Conservation (phyloP, 2,113 vertebrate genomes). For the Leptobrachium ailaonicum region DNA sequence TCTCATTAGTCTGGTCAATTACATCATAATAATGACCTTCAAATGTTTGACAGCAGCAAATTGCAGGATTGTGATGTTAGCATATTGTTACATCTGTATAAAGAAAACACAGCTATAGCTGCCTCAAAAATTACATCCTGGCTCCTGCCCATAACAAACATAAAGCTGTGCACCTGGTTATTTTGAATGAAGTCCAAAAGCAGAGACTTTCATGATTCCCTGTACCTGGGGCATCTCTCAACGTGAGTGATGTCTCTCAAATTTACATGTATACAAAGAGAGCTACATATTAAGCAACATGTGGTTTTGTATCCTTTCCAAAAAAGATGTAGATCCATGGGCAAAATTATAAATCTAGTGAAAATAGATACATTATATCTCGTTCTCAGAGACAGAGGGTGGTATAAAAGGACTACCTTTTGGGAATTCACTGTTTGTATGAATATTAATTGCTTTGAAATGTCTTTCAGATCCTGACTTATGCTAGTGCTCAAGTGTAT, state of each 20-base stretch:
- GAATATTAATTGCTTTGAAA: constrained; percentile 15
- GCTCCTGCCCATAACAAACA: not conserved
- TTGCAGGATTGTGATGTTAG: too few species aligned
- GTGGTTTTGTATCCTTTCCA: not conserved
- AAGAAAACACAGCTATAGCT: not conserved
- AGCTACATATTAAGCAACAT: not conserved
- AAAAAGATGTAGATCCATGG: not conserved
- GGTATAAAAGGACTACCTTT: not conserved
- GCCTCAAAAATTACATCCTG: not conserved
- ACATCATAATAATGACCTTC: too few species aligned
- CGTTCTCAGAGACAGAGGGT: not conserved
- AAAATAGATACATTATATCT: not conserved
- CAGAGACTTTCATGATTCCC: not conserved
- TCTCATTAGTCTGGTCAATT: too few species aligned
- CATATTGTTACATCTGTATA: not conserved
- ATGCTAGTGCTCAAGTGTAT: constrained; percentile 3
- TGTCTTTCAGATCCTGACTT: constrained; percentile 13
- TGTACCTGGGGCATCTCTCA: not conserved
- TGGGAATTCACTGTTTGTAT: not conserved
- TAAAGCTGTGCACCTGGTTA: not conserved
- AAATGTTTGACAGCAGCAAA: too few species aligned
- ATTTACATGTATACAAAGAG: not conserved
- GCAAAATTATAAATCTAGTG: not conserved
- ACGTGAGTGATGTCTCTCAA: not conserved
- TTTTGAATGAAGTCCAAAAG: not conserved